Conservation (phyloP, 2,113 vertebrate species). For the Labeo catla region DNA sequence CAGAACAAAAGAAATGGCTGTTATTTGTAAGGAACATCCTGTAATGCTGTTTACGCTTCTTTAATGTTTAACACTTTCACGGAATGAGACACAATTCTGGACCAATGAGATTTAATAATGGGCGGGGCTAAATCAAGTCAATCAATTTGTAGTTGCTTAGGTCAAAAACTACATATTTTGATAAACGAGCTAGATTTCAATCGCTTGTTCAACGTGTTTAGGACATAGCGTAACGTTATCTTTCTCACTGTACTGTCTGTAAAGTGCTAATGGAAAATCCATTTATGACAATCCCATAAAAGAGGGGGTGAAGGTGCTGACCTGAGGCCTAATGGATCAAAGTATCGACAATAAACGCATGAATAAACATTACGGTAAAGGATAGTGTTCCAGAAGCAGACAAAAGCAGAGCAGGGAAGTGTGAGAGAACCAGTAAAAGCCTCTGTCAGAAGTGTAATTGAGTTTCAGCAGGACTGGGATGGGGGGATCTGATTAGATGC, state of each 20-base stretch:
- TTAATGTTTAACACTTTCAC: not conserved
- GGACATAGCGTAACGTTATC: not conserved
- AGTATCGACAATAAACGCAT: constrained; percentile 70
- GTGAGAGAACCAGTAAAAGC: constrained; percentile 70
- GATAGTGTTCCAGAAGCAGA: constrained; percentile 71
- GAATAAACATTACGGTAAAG: constrained; percentile 72
- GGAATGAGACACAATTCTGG: not conserved
- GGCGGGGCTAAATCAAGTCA: not conserved
- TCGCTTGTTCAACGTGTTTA: not conserved
- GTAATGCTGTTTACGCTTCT: not conserved
- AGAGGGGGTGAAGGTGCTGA: constrained; percentile 44
- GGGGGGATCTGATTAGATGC: constrained; percentile 73
- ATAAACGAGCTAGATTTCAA: not conserved
- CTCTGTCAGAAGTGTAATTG: constrained; percentile 74
- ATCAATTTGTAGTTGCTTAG: not conserved
- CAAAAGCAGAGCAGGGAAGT: constrained; percentile 70
- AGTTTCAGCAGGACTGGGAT: constrained; percentile 69
- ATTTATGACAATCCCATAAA: constrained; percentile 47
- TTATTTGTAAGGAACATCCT: not conserved
- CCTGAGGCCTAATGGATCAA: constrained; percentile 65
- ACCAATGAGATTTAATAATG: not conserved
- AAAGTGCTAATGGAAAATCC: constrained; percentile 38
- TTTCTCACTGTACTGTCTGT: constrained; percentile 26
- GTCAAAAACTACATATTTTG: not conserved
- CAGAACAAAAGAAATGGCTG: not conserved